phyloP scores from a whole-genome alignment of 2,113 vertebrate species.

The Anoplopoma fimbria region DNA sequence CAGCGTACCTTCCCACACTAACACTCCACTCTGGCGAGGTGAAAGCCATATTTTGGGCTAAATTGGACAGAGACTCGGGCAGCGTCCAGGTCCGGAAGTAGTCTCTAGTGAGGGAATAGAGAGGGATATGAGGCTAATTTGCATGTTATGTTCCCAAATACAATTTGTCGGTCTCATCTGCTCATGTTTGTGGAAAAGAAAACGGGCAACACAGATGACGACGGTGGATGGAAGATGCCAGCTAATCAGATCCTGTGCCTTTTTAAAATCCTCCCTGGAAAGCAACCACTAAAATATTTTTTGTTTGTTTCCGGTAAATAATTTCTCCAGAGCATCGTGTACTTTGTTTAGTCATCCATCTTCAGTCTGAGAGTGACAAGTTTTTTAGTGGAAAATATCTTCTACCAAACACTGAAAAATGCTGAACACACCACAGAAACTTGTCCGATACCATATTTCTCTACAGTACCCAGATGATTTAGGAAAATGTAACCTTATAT shows the following conservation, averaged over 20 bases:
- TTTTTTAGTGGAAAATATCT: too few relatives aligned
- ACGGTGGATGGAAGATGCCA: slow-evolving; percentile 16
- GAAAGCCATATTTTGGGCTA: slow-evolving; percentile 2
- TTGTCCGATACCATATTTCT: too few relatives aligned
- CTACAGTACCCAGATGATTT: too few relatives aligned
- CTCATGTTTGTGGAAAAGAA: slow-evolving; percentile 47
- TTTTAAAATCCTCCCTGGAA: not conserved
- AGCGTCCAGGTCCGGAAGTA: slow-evolving; percentile 36
- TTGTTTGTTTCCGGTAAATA: not conserved
- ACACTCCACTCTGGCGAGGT: not conserved
- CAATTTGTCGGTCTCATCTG: slow-evolving; percentile 54
- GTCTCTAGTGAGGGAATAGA: slow-evolving; percentile 32
- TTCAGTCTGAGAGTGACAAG: not conserved
- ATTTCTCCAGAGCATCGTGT: not conserved
- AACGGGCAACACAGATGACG: slow-evolving; percentile 20
- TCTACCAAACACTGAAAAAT: too few relatives aligned
- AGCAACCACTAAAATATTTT: not conserved
- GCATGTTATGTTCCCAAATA: slow-evolving; percentile 44
- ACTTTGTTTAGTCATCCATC: not conserved
- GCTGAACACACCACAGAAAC: too few relatives aligned
- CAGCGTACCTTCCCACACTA: not conserved
- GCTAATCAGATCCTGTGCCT: slow-evolving; percentile 25
- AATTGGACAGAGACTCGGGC: slow-evolving; percentile 30
- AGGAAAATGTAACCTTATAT: too few relatives aligned
- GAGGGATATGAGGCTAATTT: slow-evolving; percentile 36